phyloP scores from a whole-genome alignment of 2,113 vertebrate species.

The Perca flavescens region DNA sequence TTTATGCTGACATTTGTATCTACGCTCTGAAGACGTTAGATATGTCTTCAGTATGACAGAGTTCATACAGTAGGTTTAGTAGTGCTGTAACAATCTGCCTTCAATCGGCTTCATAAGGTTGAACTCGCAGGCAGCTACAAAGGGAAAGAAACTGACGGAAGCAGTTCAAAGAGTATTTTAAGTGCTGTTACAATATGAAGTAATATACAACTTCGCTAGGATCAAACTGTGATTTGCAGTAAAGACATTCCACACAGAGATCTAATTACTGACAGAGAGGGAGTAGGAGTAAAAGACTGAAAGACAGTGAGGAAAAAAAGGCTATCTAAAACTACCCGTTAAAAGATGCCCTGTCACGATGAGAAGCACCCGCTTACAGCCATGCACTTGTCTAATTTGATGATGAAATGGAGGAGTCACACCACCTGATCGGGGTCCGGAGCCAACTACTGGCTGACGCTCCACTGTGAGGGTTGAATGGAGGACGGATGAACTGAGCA shows the following conservation, averaged over 20 bases:
- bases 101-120: slow-evolving; percentile 16
- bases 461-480: slow-evolving; percentile 15
- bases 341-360: slow-evolving; percentile 21
- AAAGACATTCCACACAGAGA: slow-evolving; percentile 7
- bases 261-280: slow-evolving; percentile 26
- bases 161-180: neutral
- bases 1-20: slow-evolving; percentile 41
- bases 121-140: neutral
- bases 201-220: neutral
- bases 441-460: slow-evolving; percentile 20
- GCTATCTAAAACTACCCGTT: slow-evolving; percentile 13
- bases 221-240: slow-evolving; percentile 11
- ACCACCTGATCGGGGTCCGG: slow-evolving; percentile 41
- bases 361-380: slow-evolving; percentile 21
- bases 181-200: neutral
- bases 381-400: slow-evolving; percentile 22
- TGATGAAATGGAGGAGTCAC: slow-evolving; percentile 55
- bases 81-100: neutral
- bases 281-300: slow-evolving; percentile 6
- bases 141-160: neutral
- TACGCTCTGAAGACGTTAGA: neutral
- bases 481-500: slow-evolving; percentile 30
- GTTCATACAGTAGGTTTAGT: slow-evolving; percentile 5
- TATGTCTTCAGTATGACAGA: neutral
- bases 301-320: neutral